Evolutionary conservation across 2,113 vertebrate species (phyloP).

Genomic region (Spea bombifrons): DNA sequence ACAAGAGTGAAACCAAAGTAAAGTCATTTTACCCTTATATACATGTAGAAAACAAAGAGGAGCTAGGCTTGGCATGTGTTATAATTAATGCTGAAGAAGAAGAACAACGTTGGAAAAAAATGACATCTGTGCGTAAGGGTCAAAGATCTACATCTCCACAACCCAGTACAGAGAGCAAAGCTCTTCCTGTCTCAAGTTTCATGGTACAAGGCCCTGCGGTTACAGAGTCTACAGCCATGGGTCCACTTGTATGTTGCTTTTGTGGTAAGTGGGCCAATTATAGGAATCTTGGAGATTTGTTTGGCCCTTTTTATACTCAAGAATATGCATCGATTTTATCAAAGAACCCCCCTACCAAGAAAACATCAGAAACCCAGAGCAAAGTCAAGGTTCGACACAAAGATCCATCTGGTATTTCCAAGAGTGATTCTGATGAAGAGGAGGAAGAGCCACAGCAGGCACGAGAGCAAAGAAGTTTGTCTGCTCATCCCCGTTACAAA

Average conservation of each 20-base stretch:
- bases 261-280: constrained; percentile 98
- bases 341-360: constrained; percentile 88
- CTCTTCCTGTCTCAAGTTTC: constrained; percentile 83
- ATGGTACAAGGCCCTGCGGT: constrained; percentile 88
- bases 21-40: constrained; percentile 91
- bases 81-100: constrained; percentile 96
- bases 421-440: constrained; percentile 69
- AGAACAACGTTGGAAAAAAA: constrained; percentile 69
- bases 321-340: constrained; percentile 90
- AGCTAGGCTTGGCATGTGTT: constrained; percentile 88
- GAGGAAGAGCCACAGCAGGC: constrained; percentile 70
- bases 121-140: constrained; percentile 71
- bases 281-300: constrained; percentile 95
- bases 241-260: constrained; percentile 90
- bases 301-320: constrained; percentile 94
- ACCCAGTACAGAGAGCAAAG: constrained; percentile 77
- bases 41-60: constrained; percentile 90
- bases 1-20: constrained; percentile 74
- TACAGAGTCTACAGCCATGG: constrained; percentile 83
- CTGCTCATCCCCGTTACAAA: constrained; percentile 91
- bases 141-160: constrained; percentile 73
- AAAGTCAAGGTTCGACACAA: constrained; percentile 77
- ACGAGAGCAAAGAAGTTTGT: constrained; percentile 83
- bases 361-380: constrained; percentile 68
- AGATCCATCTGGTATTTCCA: constrained; percentile 71